phyloP scores from a whole-genome alignment of 2,888 invertebrate genomes.

The Acleris literana region DNA sequence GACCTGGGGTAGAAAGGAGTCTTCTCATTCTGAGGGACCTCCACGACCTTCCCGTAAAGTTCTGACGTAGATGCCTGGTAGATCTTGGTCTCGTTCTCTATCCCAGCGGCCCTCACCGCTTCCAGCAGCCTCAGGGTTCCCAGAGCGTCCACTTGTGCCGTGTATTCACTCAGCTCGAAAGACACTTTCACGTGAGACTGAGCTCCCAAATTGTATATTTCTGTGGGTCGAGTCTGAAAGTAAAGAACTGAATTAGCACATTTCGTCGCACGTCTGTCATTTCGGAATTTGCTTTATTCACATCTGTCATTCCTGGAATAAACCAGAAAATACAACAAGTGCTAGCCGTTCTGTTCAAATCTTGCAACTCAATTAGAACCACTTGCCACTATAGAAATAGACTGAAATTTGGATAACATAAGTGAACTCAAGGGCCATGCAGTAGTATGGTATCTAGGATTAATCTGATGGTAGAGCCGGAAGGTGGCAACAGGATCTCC shows the following conservation, averaged over 20 bases:
- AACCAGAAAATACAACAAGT: too few relatives aligned
- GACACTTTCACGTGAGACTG: conserved; percentile 99
- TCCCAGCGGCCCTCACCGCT: conserved; percentile 94
- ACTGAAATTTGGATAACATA: too few relatives aligned
- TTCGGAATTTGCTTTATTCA: too few relatives aligned
- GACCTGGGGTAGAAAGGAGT: conserved; percentile 98
- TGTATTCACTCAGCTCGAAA: conserved; percentile 99
- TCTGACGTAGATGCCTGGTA: conserved; percentile 99
- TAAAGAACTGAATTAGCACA: not conserved
- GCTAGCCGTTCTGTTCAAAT: too few relatives aligned
- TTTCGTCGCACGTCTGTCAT: too few relatives aligned
- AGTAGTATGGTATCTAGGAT: too few relatives aligned
- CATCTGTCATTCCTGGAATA: too few relatives aligned
- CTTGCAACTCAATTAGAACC: too few relatives aligned
- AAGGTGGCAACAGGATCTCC: too few relatives aligned
- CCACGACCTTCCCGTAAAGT: conserved; percentile 95
- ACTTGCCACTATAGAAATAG: too few relatives aligned
- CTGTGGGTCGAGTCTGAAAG: conserved; percentile 87
- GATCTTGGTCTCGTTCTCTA: conserved; percentile 91
- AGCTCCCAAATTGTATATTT: conserved; percentile 99
- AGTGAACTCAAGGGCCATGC: too few relatives aligned
- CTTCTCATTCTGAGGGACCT: conserved; percentile 96
- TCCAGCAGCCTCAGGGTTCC: conserved; percentile 95
- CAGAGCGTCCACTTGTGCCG: conserved; percentile 98
- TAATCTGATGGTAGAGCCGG: too few relatives aligned